Evolutionary conservation across 2,797 vertebrate species (phyloP).

Genomic region (Falco novaeseelandiae): DNA sequence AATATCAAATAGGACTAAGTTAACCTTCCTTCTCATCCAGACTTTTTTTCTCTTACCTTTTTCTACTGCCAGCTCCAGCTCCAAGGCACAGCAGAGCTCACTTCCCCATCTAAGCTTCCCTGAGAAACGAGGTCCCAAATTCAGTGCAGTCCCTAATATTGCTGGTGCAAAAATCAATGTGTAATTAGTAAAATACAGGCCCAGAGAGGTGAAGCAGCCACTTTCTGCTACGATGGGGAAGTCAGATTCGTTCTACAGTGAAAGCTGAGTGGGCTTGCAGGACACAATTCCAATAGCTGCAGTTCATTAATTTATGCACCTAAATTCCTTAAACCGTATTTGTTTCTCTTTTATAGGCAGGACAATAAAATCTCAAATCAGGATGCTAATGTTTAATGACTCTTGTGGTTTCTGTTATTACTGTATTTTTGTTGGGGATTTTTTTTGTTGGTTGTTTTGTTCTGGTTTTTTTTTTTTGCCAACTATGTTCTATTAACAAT

Average conservation of each 20-base stretch:
- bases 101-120: background rate
- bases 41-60: background rate
- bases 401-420: background rate
- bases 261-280: background rate
- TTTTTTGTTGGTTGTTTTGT: background rate
- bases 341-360: background rate
- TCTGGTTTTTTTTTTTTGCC: accelerated
- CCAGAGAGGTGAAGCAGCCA: background rate
- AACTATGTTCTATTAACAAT: background rate
- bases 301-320: background rate
- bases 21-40: background rate
- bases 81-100: background rate
- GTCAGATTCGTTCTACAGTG: background rate
- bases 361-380: background rate
- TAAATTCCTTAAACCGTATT: background rate
- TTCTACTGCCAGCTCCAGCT: background rate
- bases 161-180: background rate
- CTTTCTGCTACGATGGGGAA: accelerated
- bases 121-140: background rate
- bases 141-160: accelerated
- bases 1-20: background rate
- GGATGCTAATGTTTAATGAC: background rate
- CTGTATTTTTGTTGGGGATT: accelerated
- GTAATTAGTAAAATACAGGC: background rate
- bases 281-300: background rate